These are phyloP conservation scores for Fratercula arctica DNA, from an alignment of 2,797 vertebrate species.

Conservation along the genomic window DNA sequence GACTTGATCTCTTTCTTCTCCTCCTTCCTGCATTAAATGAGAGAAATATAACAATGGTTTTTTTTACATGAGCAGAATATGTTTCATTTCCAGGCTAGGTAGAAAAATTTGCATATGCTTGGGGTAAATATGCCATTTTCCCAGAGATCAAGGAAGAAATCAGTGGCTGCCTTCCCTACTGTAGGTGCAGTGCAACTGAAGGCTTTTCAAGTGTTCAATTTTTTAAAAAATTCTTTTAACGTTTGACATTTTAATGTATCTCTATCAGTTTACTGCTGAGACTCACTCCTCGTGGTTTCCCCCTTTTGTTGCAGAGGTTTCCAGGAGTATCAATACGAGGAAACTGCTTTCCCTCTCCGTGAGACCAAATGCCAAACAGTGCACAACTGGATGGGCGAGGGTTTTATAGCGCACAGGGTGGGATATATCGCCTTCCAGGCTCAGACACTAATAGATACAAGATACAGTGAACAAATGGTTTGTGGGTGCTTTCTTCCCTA, in stretches of 20 bases:
- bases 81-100: background rate
- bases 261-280: background rate
- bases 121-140: constrained; percentile 17
- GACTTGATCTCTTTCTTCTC: background rate
- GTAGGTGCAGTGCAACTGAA: background rate
- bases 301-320: background rate
- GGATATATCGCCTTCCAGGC: background rate
- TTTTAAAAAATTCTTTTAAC: background rate
- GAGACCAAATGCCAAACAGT: background rate
- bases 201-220: background rate
- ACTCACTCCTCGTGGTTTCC: background rate
- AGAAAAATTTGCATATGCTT: background rate
- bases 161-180: background rate
- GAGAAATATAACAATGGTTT: background rate
- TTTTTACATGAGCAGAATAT: background rate
- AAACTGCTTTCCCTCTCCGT: background rate
- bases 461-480: background rate
- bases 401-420: background rate
- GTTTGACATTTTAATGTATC: background rate
- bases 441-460: background rate
- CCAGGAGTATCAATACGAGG: background rate
- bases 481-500: background rate
- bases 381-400: background rate
- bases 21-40: background rate
- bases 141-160: background rate